These are phyloP conservation scores for Pangasianodon gigas DNA, from an alignment of 2,113 vertebrate species.

Conservation along the genomic window DNA sequence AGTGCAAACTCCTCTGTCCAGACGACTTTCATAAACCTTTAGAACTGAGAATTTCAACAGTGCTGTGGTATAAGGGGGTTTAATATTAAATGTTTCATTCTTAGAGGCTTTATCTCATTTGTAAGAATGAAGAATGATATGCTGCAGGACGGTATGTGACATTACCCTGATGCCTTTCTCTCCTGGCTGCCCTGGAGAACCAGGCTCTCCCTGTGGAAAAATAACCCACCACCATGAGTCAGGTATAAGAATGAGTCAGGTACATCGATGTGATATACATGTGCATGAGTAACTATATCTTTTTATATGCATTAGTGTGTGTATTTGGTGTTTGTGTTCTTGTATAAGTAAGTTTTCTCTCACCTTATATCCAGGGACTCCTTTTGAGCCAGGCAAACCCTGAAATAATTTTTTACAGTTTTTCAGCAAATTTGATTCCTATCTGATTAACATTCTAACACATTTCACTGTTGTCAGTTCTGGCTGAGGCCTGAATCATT, in stretches of 20 bases:
- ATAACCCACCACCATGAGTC: slow-evolving; percentile 18
- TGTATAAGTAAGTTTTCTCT: slow-evolving; percentile 15
- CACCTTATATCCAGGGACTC: slow-evolving; percentile 71
- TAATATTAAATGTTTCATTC: neutral
- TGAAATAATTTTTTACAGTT: slow-evolving; percentile 47
- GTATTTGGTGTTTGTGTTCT: neutral
- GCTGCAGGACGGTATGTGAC: neutral
- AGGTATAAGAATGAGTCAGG: neutral
- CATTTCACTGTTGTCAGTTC: neutral
- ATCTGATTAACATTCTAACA: neutral
- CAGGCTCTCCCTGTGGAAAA: slow-evolving; percentile 77
- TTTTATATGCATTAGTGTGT: slow-evolving; percentile 4
- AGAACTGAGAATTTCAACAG: neutral
- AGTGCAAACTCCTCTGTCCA: neutral
- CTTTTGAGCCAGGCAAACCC: slow-evolving; percentile 71
- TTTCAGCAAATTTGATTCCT: neutral
- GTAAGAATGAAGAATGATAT: neutral
- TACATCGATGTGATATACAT: neutral
- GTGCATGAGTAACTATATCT: neutral
- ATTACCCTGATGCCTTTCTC: slow-evolving; percentile 80
- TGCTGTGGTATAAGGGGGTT: neutral
- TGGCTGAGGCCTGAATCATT: neutral
- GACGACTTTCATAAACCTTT: neutral
- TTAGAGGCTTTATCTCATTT: neutral
- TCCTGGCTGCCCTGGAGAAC: slow-evolving; percentile 76